A percentile compares a stretch with the other conserved stretches of the same genome.
These are phyloP conservation scores for Pholis gunnellus DNA, from an alignment of 2,113 vertebrate genomes.

Conservation along the genomic window DNA sequence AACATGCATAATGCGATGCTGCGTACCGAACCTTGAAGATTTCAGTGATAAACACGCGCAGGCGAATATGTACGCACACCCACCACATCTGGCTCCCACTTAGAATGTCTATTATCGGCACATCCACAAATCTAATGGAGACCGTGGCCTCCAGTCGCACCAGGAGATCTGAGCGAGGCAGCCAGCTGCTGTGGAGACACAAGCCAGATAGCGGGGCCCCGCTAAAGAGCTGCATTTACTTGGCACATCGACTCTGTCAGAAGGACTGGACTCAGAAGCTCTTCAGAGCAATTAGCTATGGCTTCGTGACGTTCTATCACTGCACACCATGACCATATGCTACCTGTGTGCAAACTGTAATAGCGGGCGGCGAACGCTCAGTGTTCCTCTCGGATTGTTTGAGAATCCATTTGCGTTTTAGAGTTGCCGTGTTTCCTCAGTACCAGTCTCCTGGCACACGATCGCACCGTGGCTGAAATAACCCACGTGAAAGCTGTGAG, in stretches of 20 bases:
- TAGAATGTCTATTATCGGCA: slow-evolving; percentile 66
- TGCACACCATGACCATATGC: slow-evolving; percentile 38
- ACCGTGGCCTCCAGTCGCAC: slow-evolving; percentile 38
- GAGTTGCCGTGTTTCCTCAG: slow-evolving; percentile 54
- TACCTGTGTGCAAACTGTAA: slow-evolving; percentile 34
- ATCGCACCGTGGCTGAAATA: slow-evolving; percentile 50
- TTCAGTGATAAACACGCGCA: slow-evolving; percentile 20
- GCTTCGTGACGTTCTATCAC: slow-evolving; percentile 11
- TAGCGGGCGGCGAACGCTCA: slow-evolving; percentile 3
- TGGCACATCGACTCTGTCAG: not conserved
- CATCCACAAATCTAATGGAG: slow-evolving; percentile 51
- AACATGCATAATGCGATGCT: slow-evolving; percentile 30
- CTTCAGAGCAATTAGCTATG: slow-evolving; percentile 9
- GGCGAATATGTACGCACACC: not conserved
- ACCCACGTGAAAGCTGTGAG: slow-evolving; percentile 62
- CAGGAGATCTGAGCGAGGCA: slow-evolving; percentile 44
- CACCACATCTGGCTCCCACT: slow-evolving; percentile 62
- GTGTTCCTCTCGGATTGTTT: slow-evolving; percentile 32
- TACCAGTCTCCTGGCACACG: slow-evolving; percentile 49
- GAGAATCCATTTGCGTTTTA: slow-evolving; percentile 55
- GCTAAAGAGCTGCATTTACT: slow-evolving; percentile 26
- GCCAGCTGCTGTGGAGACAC: slow-evolving; percentile 54
- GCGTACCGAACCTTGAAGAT: slow-evolving; percentile 39
- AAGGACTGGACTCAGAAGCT: slow-evolving; percentile 4
- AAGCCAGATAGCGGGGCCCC: slow-evolving; percentile 14